Base-by-base conservation (phyloP, 2,113 vertebrate species). In the Vidua chalybeata region DNA sequence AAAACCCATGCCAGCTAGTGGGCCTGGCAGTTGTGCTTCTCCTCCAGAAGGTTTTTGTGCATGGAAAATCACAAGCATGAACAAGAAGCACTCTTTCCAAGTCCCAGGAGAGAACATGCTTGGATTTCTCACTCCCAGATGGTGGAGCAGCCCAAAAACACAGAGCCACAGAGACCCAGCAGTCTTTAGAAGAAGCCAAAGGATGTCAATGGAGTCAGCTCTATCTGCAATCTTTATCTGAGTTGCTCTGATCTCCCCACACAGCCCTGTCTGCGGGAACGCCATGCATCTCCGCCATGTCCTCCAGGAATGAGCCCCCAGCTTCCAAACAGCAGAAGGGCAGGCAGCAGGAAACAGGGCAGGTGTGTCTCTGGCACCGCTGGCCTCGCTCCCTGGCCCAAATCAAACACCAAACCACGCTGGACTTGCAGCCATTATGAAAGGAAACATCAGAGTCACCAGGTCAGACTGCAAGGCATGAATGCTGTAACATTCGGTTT, bases 201-300 rank as follows among this genome's bases (percentile, higher is more conserved):
- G 1, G 4, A 85, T 41, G 71, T 14, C 46, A 52, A n/a, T 33
- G 24, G 64, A 86, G 63, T 63, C 76, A 69, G 45, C 43, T 56
- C 0, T 51, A 48, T 39, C 59, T 69, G 63, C 35, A 90, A 86
- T 87, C 45, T 46, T 87, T 61, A 89, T 89, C 67, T 13, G 39
- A 72, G 63, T 35, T 5, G 9, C 76, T 94, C 80, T 94, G 92
- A 89, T 89, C 90, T 94, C 94, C 58, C 62, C 80, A 73, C 54
- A 61, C 56, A 82, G 90, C 66, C 49, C 67, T 28, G 62, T 72
- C 76, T 91, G 87, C 1, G 0, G 55, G 69, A 69, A 68, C 31
- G 78, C 74, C 22, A 3, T 6, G 56, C 0, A 0, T 77, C 82
- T 78, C 55, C 0, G 1, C 45, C 45, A 0, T 1, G 33, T n/a